phyloP scores from a whole-genome alignment of 2,797 vertebrate genomes.

The Linurgus olivaceus region DNA sequence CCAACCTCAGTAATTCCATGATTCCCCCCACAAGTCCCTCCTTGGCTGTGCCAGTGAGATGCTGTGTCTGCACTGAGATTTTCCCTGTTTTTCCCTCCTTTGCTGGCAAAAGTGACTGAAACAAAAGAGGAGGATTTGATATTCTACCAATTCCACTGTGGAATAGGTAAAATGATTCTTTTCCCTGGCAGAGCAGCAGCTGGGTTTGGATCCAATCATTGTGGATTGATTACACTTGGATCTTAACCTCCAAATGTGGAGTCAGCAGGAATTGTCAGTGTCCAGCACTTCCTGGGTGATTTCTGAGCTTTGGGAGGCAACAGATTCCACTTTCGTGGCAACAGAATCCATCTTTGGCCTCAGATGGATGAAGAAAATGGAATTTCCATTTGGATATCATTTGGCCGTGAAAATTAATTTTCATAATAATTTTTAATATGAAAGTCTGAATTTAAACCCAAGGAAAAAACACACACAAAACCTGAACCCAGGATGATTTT shows the following conservation, averaged over 20 bases:
- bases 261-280: not conserved
- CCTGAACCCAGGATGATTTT: not conserved
- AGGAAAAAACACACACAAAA: not conserved
- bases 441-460: not conserved
- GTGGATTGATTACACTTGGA: not conserved
- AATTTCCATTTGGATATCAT: not conserved
- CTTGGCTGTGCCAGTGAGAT: not conserved
- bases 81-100: not conserved
- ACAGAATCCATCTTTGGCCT: not conserved
- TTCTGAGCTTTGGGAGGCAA: not conserved
- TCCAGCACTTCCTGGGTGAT: not conserved
- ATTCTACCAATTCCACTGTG: not conserved
- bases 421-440: not conserved
- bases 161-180: not conserved
- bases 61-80: not conserved
- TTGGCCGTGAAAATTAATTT: not conserved
- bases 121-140: not conserved
- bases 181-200: not conserved
- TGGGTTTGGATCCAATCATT: not conserved
- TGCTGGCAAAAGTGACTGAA: not conserved
- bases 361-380: not conserved
- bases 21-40: not conserved
- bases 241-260: not conserved
- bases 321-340: not conserved
- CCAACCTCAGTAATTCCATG: not conserved